Conservation (phyloP, 2,888 invertebrate species). For the Folsomia candida region DNA sequence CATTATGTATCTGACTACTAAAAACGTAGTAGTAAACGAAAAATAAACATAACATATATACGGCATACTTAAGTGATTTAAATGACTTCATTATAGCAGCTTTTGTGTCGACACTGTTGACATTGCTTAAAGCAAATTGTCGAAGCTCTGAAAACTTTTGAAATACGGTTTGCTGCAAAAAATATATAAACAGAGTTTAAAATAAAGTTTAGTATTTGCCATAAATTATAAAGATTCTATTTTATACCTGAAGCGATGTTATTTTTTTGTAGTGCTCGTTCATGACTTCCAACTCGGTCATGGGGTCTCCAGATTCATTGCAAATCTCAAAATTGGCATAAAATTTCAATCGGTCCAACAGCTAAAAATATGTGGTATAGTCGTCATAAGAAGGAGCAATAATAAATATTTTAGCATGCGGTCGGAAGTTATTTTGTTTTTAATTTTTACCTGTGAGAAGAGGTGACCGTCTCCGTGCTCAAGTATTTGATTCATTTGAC, state of each 20-base stretch:
- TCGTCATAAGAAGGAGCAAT: no score
- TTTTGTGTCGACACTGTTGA: constrained; percentile 90
- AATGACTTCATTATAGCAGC: constrained; percentile 82
- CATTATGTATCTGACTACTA: no score
- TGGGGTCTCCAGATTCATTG: constrained; percentile 90
- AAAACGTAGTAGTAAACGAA: no score
- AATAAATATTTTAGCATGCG: no score
- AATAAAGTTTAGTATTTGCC: not conserved
- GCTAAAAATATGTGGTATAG: no score
- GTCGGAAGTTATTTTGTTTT: no score
- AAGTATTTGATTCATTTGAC: constrained; percentile 74
- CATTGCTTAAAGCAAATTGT: constrained; percentile 86
- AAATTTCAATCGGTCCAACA: constrained; percentile 91
- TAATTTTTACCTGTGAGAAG: constrained; percentile 81
- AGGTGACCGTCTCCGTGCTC: constrained; percentile 79
- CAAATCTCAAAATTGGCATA: constrained; percentile 97
- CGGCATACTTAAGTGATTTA: constrained; percentile 20
- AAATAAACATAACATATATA: no score
- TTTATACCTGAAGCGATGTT: constrained; percentile 74
- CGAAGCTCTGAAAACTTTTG: constrained; percentile 82
- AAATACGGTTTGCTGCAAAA: constrained; percentile 83
- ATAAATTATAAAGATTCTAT: not conserved
- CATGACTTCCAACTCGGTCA: constrained; percentile 91
- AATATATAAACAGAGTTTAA: no score
- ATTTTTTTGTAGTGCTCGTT: constrained; percentile 89